Base-by-base conservation (phyloP, 2,797 vertebrate species). In the Varecia variegata region DNA sequence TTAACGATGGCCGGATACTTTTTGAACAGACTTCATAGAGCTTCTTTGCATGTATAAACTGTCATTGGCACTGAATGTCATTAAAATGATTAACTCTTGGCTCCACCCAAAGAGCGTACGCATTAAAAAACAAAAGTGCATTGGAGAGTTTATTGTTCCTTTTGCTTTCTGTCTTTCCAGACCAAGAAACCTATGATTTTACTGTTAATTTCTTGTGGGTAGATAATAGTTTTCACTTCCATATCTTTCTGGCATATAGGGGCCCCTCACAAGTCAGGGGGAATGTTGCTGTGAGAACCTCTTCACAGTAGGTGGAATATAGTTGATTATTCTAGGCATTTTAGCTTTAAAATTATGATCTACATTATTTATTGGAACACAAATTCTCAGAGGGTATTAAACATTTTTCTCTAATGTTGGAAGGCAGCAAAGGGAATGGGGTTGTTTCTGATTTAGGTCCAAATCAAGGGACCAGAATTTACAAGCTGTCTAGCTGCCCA, bases 361-460 rank as follows among this genome's bases (percentile, higher is more conserved):
- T 73, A 35, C 23, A 30, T 93, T 80, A 65, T 85, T 89, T 82
- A 87, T 56, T n/a, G 32, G 35, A 82, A 30, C 68, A 90, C 7
- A 52, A 7, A 54, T 92, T 90, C n/a, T 96, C 56, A 83, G 54
- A 81, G 38, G 68, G 11, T 4, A 38, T 70, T 54, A 43, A 84
- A 92, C 14, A 18, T 52, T 93, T 82, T 52, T n/a, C 40, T 81
- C 14, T 38, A 30, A n/a, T 54, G 77, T 65, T 71, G n/a, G 47
- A 83, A 93, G 52, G 43, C 45, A 86, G 21, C 71, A 79, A 54
- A 52, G 40, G 68, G 86, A 82, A 50, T 58, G 10, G 7, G 45
- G 20, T 52, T 85, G 27, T 77, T 91, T 92, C 93, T 95, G 90
- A 95, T 20, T 70, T 62, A 67, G 15, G 58, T 82, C 32, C 85